Evolutionary conservation across 2,797 vertebrate species (phyloP).

Genomic region (Urocyon cinereoargenteus): DNA sequence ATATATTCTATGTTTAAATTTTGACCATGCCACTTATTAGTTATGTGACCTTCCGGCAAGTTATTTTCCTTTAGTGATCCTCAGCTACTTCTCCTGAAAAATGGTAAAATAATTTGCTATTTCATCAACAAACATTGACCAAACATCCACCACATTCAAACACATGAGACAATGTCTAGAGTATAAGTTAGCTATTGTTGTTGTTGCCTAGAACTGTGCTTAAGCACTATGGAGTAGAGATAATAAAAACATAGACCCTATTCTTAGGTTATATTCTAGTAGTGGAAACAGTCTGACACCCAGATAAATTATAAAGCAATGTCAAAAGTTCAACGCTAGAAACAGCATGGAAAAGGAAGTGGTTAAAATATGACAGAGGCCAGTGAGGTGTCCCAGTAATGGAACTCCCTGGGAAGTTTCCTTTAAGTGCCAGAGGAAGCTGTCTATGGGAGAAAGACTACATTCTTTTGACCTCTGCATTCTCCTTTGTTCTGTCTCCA

Average conservation of each 20-base stretch:
- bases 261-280: background rate
- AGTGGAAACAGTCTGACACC: background rate
- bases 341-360: background rate
- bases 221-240: background rate
- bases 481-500: background rate
- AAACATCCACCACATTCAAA: background rate
- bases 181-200: background rate
- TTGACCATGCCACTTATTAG: background rate
- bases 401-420: background rate
- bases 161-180: background rate
- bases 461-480: background rate
- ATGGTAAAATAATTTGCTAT: background rate
- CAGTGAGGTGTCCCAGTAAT: background rate
- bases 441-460: background rate
- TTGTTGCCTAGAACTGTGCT: background rate
- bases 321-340: conserved; percentile 1
- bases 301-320: background rate
- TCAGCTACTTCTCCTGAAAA: background rate
- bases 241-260: background rate
- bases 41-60: background rate
- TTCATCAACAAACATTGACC: background rate
- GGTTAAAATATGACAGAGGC: background rate
- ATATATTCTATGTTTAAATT: background rate
- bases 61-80: background rate
- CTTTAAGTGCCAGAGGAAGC: background rate